Conservation (phyloP, 2,888 invertebrate species). For the Eucriotettix oculatus region DNA sequence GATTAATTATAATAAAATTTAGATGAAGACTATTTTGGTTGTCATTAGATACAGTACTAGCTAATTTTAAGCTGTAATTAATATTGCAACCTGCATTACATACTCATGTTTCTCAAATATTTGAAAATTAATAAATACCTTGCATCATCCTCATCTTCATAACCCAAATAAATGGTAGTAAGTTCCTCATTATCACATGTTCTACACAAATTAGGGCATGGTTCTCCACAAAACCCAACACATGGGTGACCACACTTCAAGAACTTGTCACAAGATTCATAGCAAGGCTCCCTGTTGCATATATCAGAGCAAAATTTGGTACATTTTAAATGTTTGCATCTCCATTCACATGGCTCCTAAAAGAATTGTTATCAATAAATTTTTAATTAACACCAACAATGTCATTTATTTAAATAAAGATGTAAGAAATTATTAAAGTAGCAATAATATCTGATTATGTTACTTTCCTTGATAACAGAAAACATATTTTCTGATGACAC, state of each 20-base stretch:
- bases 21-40: too few species aligned
- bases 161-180: conserved; percentile 25
- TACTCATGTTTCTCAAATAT: too few species aligned
- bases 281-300: conserved; percentile 31
- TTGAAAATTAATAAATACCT: conserved; percentile 20
- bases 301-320: conserved; percentile 27
- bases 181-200: conserved; percentile 33
- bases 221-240: conserved; percentile 55
- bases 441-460: too few species aligned
- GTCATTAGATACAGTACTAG: too few species aligned
- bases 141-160: conserved; percentile 36
- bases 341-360: conserved; percentile 27
- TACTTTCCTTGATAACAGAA: too few species aligned
- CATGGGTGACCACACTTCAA: conserved; percentile 43
- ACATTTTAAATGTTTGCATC: conserved; percentile 34
- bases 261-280: conserved; percentile 23
- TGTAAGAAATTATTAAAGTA: too few species aligned
- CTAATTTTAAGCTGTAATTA: too few species aligned
- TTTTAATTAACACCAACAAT: too few species aligned
- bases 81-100: too few species aligned
- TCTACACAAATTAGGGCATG: conserved; percentile 42
- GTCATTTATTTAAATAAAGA: too few species aligned
- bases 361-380: not conserved
- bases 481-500: too few species aligned
- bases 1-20: too few species aligned